These are phyloP conservation scores for Teleogryllus oceanicus DNA, from an alignment of 2,888 invertebrate species.

Conservation along the genomic window DNA sequence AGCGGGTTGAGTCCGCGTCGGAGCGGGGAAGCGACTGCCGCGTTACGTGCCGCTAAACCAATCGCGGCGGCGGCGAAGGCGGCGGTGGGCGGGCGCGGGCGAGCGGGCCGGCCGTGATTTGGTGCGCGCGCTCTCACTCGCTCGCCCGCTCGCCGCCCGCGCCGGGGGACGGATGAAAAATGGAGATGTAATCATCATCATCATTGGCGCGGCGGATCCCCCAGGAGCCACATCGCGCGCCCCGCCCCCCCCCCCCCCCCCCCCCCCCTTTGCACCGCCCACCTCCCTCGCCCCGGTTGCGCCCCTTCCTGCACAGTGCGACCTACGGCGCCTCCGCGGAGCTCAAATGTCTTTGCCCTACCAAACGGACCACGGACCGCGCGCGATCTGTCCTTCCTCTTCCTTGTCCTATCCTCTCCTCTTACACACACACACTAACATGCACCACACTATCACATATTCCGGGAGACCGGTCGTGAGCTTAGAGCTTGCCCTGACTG, in stretches of 20 bases:
- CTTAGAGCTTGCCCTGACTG: no score
- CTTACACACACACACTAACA: no score
- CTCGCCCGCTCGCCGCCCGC: background rate
- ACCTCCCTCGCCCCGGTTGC: background rate
- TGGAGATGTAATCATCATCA: slow-evolving; percentile 36
- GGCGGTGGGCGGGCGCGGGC: background rate
- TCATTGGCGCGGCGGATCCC: slow-evolving; percentile 30
- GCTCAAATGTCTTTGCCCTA: no score
- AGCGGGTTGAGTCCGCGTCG: no score
- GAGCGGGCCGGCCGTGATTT: slow-evolving; percentile 23
- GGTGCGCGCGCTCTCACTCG: slow-evolving; percentile 20
- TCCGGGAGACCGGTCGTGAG: no score
- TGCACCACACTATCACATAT: no score
- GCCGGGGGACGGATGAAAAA: slow-evolving; percentile 36
- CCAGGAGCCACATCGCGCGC: slow-evolving; percentile 23
- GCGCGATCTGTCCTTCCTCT: no score
- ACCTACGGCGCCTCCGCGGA: no score
- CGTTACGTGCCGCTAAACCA: slow-evolving; percentile 18
- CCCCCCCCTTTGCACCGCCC: background rate
- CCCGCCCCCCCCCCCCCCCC: background rate
- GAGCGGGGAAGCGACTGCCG: background rate
- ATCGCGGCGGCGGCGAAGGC: background rate
- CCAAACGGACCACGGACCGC: no score
- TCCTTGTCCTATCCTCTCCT: no score
- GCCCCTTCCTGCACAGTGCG: no score